Conservation (phyloP, 2,797 vertebrate genomes). For the Lophius americanus region DNA sequence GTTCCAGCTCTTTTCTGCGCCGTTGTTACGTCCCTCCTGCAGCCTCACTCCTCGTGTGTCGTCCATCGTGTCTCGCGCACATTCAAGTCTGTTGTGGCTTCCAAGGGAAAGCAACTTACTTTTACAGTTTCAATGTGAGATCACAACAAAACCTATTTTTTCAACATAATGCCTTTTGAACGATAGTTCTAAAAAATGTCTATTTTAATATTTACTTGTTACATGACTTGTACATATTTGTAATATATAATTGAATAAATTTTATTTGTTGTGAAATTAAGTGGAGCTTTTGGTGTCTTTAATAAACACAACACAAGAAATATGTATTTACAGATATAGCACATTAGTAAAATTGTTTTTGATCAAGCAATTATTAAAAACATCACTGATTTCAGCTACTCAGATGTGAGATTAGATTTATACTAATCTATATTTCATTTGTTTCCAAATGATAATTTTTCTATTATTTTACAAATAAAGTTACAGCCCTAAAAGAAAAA, state of each 20-base stretch:
- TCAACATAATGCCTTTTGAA: slow-evolving; percentile 96
- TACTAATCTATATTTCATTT: too few species aligned
- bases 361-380: not conserved
- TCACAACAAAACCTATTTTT: slow-evolving; percentile 93
- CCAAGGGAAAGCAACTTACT: slow-evolving; percentile 75
- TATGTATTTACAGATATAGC: too few species aligned
- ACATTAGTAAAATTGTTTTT: not conserved
- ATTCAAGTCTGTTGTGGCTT: slow-evolving; percentile 85
- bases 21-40: slow-evolving; percentile 77
- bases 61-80: slow-evolving; percentile 87
- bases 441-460: too few species aligned
- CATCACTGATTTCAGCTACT: not conserved
- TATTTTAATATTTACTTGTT: slow-evolving; percentile 99
- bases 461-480: too few species aligned
- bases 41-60: slow-evolving; percentile 76
- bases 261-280: slow-evolving; percentile 98
- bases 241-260: slow-evolving; percentile 99
- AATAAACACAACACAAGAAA: not conserved
- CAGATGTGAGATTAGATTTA: too few species aligned
- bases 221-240: slow-evolving; percentile 97
- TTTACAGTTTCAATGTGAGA: slow-evolving; percentile 89
- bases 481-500: too few species aligned
- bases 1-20: slow-evolving; percentile 77
- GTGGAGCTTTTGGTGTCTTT: slow-evolving; percentile 2
- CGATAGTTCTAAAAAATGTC: slow-evolving; percentile 98